phyloP scores from a whole-genome alignment of 2,888 invertebrate species.

The Lobophora halterata region DNA sequence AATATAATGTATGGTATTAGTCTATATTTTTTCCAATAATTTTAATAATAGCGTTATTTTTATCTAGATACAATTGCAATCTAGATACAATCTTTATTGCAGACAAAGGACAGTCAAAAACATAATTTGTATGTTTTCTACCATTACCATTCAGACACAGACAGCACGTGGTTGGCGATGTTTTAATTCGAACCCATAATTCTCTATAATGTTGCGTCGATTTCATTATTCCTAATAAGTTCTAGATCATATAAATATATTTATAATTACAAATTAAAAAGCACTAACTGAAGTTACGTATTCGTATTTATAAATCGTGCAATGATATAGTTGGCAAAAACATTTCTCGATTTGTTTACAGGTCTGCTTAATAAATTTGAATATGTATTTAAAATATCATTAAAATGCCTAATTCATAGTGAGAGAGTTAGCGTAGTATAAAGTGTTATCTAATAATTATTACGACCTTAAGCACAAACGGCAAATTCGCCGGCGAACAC shows the following conservation, averaged over 20 bases:
- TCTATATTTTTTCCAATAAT: slow-evolving; percentile 59
- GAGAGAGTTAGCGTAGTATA: slow-evolving; percentile 75
- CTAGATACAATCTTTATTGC: slow-evolving; percentile 41
- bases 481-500: slow-evolving; percentile 50
- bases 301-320: slow-evolving; percentile 39
- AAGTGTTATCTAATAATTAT: slow-evolving; percentile 61
- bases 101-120: slow-evolving; percentile 34
- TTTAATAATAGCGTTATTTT: slow-evolving; percentile 60
- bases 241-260: slow-evolving; percentile 81
- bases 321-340: slow-evolving; percentile 42
- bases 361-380: slow-evolving; percentile 62
- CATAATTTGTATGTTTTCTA: slow-evolving; percentile 40
- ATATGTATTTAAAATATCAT: slow-evolving; percentile 65
- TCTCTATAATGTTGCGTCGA: slow-evolving; percentile 45
- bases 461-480: slow-evolving; percentile 52
- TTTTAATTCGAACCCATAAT: slow-evolving; percentile 35
- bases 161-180: slow-evolving; percentile 35
- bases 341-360: slow-evolving; percentile 51
- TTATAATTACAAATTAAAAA: slow-evolving; percentile 46
- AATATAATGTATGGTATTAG: slow-evolving; percentile 67
- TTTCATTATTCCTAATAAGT: slow-evolving; percentile 66
- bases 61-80: slow-evolving; percentile 48
- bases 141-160: slow-evolving; percentile 37
- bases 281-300: slow-evolving; percentile 39
- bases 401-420: slow-evolving; percentile 73